Evolutionary conservation across 1,140 invertebrate genomes (phyloP).

Genomic region (Ceratoteleas bidentatus): DNA sequence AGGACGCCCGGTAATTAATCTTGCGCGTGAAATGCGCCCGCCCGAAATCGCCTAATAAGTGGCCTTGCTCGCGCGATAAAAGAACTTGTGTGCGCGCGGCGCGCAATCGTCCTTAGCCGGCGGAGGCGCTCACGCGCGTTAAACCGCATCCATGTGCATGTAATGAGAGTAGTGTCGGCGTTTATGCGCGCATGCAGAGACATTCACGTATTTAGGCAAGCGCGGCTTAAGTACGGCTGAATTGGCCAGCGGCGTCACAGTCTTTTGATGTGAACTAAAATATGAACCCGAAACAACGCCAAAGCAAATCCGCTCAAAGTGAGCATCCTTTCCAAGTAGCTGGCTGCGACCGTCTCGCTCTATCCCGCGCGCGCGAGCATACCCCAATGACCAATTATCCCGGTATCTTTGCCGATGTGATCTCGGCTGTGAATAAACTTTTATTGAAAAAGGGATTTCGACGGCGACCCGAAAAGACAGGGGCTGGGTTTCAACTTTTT

Average conservation of each 20-base stretch:
- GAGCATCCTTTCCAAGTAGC: conserved; percentile 75
- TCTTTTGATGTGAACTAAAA: conserved; percentile 82
- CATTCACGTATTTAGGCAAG: conserved; percentile 62
- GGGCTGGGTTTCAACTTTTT: conserved; percentile 52
- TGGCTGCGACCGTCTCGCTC: conserved; percentile 72
- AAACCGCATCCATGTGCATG: conserved; percentile 65
- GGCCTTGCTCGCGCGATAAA: conserved; percentile 19
- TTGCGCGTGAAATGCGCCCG: conserved; percentile 2
- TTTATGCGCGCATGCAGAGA: conserved; percentile 64
- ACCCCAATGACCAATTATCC: conserved; percentile 81
- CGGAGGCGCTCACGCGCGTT: conserved; percentile 59
- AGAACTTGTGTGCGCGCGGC: conserved; percentile 29
- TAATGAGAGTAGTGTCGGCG: conserved; percentile 58
- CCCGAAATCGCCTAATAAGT: conserved; percentile 23
- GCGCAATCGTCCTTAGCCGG: conserved; percentile 58
- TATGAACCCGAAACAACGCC: conserved; percentile 80
- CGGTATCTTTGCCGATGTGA: conserved; percentile 80
- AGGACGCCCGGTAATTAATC: conserved; percentile 23
- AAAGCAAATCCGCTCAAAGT: conserved; percentile 81
- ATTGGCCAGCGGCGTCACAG: conserved; percentile 76
- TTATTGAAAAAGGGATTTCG: conserved; percentile 77
- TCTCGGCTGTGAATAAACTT: conserved; percentile 77
- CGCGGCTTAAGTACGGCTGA: conserved; percentile 77
- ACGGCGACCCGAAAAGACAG: conserved; percentile 67
- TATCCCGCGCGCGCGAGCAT: conserved; percentile 71